Evolutionary conservation across 37 sponge, comb jelly and placozoan species (phyloP).

Genomic region (Spongilla lacustris): DNA sequence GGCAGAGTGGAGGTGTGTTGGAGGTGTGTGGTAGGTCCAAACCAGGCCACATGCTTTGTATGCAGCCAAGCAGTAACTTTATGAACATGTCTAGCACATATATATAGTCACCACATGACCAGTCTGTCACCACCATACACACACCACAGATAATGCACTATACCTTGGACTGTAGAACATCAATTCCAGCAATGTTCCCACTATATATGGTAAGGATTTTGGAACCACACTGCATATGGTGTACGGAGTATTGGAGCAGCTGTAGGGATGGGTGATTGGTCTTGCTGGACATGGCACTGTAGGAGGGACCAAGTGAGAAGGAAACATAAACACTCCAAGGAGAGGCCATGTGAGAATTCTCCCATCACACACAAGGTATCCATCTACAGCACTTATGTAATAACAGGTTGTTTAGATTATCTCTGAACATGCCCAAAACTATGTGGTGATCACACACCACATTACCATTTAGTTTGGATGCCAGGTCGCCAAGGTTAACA

Average conservation of each 20-base stretch:
- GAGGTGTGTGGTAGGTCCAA: no score
- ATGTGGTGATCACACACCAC: no score
- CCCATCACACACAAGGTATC: background rate
- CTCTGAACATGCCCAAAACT: no score
- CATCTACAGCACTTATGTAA: no score
- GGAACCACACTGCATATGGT: constrained; percentile 56
- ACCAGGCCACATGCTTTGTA: no score
- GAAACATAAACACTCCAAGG: background rate
- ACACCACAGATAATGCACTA: background rate
- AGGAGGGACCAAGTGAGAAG: background rate
- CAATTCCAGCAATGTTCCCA: constrained; percentile 27
- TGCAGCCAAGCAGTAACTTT: no score
- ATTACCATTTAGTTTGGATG: constrained; percentile 10
- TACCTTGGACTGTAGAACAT: constrained; percentile 68
- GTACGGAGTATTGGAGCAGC: constrained; percentile 33
- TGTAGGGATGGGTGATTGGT: constrained; percentile 56
- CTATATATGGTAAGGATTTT: constrained; percentile 41
- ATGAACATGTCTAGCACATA: background rate
- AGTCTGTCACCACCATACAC: background rate
- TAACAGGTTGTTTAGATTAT: no score
- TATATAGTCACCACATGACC: background rate
- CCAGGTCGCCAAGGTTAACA: background rate
- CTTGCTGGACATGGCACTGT: constrained; percentile 13
- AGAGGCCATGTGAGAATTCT: background rate
- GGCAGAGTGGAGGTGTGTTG: no score